Evolutionary conservation across 92 coral and sea anemone species (phyloP), one percentile per base, ranked within the genome.

Genomic region (Phymanthus crucifer): DNA sequence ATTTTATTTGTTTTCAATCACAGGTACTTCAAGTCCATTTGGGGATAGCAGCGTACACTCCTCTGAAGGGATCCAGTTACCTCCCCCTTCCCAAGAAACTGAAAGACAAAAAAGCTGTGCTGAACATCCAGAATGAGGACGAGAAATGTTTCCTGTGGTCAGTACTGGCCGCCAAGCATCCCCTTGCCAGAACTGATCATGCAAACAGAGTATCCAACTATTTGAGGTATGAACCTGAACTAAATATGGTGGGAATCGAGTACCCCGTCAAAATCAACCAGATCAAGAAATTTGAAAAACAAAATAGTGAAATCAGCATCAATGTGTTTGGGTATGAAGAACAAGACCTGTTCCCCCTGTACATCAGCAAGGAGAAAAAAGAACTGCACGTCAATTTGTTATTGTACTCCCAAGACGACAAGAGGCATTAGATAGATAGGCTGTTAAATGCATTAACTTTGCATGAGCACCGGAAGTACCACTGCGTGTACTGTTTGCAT

Each of bases 121-220:
- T 81, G 13, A 82, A 89, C 71, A 38, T 85, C 37, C 85, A 85
- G 75, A 85, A 89, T 40, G 24, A 40, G 1, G 89, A 84, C 33
- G 12, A 77, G 33, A 81, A 76, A 26, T 77, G 89, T 33, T n/a
- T n/a, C n/a, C n/a, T n/a, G n/a, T n/a, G n/a, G n/a, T n/a, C n/a
- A n/a, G n/a, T n/a, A n/a, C n/a, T n/a, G n/a, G n/a, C n/a, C n/a
- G n/a, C n/a, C n/a, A n/a, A n/a, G n/a, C n/a, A n/a, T n/a, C n/a
- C n/a, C n/a, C n/a, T n/a, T n/a, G n/a, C n/a, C n/a, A n/a, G n/a
- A n/a, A n/a, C n/a, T n/a, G n/a, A n/a, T n/a, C 40, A 82, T 1
- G 24, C 85, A 0, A 4, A 70, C 8, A 71, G 83, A 7, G 71
- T 88, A 11, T 68, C 61, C 4, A 67, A 79, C 43, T 86, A 80